Percentiles rank a stretch among this genome's conserved stretches.
Evolutionary conservation across 2,888 invertebrate species (phyloP).

Genomic region (Hypomecis atomaria): DNA sequence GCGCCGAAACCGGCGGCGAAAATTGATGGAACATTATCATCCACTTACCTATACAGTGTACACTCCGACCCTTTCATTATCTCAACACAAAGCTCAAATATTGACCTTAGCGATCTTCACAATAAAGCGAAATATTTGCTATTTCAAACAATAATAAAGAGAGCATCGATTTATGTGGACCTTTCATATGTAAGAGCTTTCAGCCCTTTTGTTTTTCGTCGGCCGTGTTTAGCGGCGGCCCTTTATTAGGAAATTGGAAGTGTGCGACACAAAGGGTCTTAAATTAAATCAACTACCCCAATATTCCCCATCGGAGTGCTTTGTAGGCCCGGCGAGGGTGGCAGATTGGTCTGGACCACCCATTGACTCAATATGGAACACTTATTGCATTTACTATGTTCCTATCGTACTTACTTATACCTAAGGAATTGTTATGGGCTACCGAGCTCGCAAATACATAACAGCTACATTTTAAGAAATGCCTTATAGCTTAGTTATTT

Average conservation of each 20-base stretch:
- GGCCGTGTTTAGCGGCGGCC: conserved; percentile 61
- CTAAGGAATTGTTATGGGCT: conserved; percentile 20
- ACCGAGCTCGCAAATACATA: conserved; percentile 42
- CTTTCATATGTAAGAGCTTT: conserved; percentile 60
- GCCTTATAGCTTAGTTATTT: conserved; percentile 14
- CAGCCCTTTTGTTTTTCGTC: conserved; percentile 67
- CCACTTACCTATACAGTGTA: conserved; percentile 35
- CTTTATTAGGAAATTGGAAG: conserved; percentile 76
- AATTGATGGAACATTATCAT: conserved; percentile 40
- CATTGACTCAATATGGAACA: conserved; percentile 51
- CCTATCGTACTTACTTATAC: background rate
- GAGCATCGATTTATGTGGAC: conserved; percentile 64
- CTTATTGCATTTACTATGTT: conserved; percentile 44
- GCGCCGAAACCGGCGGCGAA: conserved; percentile 28
- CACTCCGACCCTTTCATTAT: conserved; percentile 45
- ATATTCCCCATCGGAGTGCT: conserved; percentile 69
- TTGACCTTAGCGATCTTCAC: conserved; percentile 45
- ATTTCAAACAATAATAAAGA: conserved; percentile 63
- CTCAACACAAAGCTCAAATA: conserved; percentile 46
- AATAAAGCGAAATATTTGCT: conserved; percentile 58
- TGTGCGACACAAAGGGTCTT: conserved; percentile 75
- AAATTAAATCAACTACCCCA: conserved; percentile 76
- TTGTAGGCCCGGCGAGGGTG: conserved; percentile 51
- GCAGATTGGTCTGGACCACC: conserved; percentile 49
- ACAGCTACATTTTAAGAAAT: background rate